Base-by-base conservation (phyloP, 2,113 vertebrate species). In the Orientallactaga bullata region DNA sequence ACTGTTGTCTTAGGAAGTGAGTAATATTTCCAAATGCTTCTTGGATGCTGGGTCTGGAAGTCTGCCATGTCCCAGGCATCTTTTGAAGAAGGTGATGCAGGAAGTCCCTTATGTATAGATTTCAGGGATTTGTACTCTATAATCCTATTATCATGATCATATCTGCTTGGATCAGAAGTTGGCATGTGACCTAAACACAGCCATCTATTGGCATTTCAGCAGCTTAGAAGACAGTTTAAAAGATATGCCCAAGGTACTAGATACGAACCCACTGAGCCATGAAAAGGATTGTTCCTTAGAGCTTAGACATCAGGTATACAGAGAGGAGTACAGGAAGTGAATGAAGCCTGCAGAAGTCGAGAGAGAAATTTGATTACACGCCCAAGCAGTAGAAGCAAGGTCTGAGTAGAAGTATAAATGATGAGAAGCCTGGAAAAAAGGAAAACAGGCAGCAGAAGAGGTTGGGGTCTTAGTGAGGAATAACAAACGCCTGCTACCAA, bases 111-210 rank as follows among this genome's bases (percentile, higher is more conserved):
- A 65, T 6, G 47, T 42, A 20, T 24, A 39, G 39, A 69, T n/a
- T 30, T 68, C 35, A 37, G 63, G 61, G n/a, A 66, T 65, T 23
- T 47, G 30, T n/a, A 10, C 65, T 71, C 61, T 78, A 4, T 23
- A 55, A 93, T 39, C 17, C 26, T 63, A 4, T 51, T 76, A 10
- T 30, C 2, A 3, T 35, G 24, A 30, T 8, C 35, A 32, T 28
- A 80, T n/a, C 37, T 83, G 60, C 58, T 47, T 85, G 66, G 61
- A 61, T 94, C 18, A 77, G 82, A 73, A 89, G 89, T 23, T 85
- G 77, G 68, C 18, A 81, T 17, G 58, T 39, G 66, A 84, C 58
- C 21, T 32, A 85, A 71, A 82, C 18, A 88, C 1, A 13, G 21
- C 21, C 12, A 61, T 42, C 26, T 42, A n/a, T 26, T 66, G 15